These are phyloP conservation scores for Bombus superbus DNA, from an alignment of 1,140 invertebrate species.

Conservation along the genomic window DNA sequence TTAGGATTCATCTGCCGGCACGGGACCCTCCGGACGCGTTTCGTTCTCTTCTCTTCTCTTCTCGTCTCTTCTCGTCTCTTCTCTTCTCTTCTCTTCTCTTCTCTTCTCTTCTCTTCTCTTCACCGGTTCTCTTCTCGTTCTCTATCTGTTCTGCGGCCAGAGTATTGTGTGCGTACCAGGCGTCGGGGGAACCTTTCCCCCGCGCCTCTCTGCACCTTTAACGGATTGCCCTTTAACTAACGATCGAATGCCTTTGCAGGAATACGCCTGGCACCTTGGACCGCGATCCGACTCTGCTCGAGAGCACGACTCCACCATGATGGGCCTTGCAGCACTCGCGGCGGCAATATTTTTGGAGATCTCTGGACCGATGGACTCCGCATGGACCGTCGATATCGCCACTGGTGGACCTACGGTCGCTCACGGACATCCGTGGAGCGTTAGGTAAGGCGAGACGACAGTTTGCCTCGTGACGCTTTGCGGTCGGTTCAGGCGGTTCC, in stretches of 20 bases:
- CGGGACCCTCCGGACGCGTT: conserved; percentile 56
- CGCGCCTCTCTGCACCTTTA: conserved; percentile 32
- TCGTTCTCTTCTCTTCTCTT: conserved; percentile 4
- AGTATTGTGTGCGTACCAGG: conserved; percentile 22
- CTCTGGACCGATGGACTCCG: not conserved
- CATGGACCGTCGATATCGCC: not conserved
- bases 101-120: not conserved
- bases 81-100: not conserved
- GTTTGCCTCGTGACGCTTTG: not conserved
- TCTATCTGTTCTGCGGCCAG: conserved; percentile 16
- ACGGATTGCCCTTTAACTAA: conserved; percentile 57
- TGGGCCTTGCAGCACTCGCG: not conserved
- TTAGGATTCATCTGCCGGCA: conserved; percentile 79
- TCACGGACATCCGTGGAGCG: not conserved
- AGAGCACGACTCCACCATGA: not conserved
- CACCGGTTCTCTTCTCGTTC: too few species aligned
- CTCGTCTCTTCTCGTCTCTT: not conserved
- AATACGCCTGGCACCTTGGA: conserved; percentile 5
- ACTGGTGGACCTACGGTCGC: not conserved
- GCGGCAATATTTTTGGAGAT: not conserved
- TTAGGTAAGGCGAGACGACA: not conserved
- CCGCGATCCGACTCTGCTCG: not conserved
- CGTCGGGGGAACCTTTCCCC: not conserved
- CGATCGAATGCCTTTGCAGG: conserved; percentile 44
- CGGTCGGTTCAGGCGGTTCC: not conserved